Evolutionary conservation across 2,888 invertebrate genomes (phyloP), one percentile per base, ranked within the genome.

Genomic region (Ormyrus pomaceus): DNA sequence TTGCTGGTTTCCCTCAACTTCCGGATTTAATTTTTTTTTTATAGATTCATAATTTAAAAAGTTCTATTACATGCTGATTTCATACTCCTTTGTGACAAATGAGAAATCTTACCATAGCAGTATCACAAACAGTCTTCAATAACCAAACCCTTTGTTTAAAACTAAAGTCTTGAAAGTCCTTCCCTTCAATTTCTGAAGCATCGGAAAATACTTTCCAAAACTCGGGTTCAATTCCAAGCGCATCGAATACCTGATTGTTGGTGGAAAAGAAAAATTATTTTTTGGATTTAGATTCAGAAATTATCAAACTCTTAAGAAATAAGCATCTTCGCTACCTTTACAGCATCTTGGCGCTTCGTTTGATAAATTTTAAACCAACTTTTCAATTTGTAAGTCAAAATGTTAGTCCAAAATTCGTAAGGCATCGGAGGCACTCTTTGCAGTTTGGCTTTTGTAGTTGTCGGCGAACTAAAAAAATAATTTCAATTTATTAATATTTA

Each of bases 121-220:
- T 89, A 82, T 93, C 93, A 89, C 93, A 93, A 61, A 93, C 87
- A 56, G 92, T 91, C 87, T 93, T 93, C 58, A 93, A 84, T 59
- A 93, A 88, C 93, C 93, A 93, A 8, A 93, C 92, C 84, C 91
- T 90, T 82, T 92, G 91, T 83, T 91, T 92, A 70, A 92, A 91
- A 11, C 87, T 90, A 65, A 93, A 87, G 71, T 93, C 91, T 84
- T 92, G 92, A 84, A 92, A 93, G 61, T 90, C 89, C 79, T 88
- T 91, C 72, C 90, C 91, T 51, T 91, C 91, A 68, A 93, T 85
- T 8, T 92, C 91, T 82, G 92, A 92, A 73, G 86, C 88, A 64
- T 90, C 91, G 2, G 93, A 92, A 82, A 93, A 89, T 58, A 93
- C 88, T 51, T 88, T 88, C 92, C 93, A 93, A 85, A 93, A 93